Base-by-base conservation (phyloP, 2,888 invertebrate genomes). In the Prosopocoilus inquinatus region DNA sequence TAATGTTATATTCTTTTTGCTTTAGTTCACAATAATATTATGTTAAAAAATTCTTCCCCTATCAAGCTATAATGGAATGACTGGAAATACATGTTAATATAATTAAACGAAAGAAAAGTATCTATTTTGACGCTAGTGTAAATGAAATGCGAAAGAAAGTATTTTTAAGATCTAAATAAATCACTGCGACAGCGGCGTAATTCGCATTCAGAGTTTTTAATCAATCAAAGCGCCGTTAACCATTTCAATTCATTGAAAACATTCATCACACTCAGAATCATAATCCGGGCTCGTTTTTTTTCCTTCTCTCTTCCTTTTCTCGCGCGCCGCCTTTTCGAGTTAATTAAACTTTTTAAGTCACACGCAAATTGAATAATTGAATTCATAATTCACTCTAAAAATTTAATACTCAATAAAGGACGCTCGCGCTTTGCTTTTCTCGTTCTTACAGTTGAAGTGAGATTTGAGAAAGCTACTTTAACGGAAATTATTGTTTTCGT, bases 401-500 rank as follows among this genome's bases (percentile, higher is more conserved):
- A 47, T 47, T 33, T 28, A 28, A 28, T 28, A 28, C 20, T 28
- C 20, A 28, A 28, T 28, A 28, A 28, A 28, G 7, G 20, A 28
- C 7, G 5, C 20, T 41, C 41, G 16, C 3, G 13, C 16, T 41
- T 41, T 15, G 41, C 9, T 15, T 41, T 41, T 4, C 12, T 13
- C 12, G 15, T 15, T 41, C 13, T 13, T 3, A 41, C 41, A 9
- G 9, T 15, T 41, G 41, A 41, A 16, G 8, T 41, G 15, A 51
- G 52, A 51, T 51, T 48, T 43, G 47, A 44, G 50, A 53, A 47
- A 56, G 56, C 47, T 56, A 56, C 53, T 53, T 52, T 43, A 44
- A 51, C 59, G 59, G 59, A 59, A 59, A 57, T 59, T 56, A 56
- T 59, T 59, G 59, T 54, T 57, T 51, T 59, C 47, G 54, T 56